Evolutionary conservation across 1,140 invertebrate species (phyloP), one percentile per base, ranked within the genome.

Genomic region (Drosophila saltans): DNA sequence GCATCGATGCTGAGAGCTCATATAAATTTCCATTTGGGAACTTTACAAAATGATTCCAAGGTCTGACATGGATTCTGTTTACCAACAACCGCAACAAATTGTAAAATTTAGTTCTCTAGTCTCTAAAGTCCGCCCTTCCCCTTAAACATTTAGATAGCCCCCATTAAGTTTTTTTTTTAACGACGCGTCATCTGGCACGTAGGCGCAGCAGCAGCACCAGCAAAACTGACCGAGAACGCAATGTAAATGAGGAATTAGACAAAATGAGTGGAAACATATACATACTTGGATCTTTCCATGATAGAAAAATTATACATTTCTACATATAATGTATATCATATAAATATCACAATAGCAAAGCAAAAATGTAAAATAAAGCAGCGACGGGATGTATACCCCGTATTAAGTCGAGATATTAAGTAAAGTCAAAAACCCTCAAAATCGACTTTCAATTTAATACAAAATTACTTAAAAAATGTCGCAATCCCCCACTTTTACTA

Each of bases 161-260:
- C 39, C 67, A 48, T 66, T 75, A 41, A 45, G 39, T 48, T 45
- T 40, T 30, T 45, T 57, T 43, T 65, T 78, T 59, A 65, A 45
- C 43, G 43, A 86, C 82, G 83, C 83, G 83, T 83, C 59, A 10
- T 48, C 48, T 57, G 76, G 67, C 83, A 86, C 83, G 83, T 86
- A 86, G 83, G 62, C 83, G 60, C 62, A 65, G 16, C 16, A 16
- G 16, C 16, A 16, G 30, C 40, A 40, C 7, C 33, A 48, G 41
- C 3, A 58, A 61, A 45, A 52, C 41, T 48, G 45, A 57, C 64
- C 52, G 69, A 75, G 43, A 62, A 63, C 67, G 56, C 78, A 72
- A 72, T 61, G 61, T 57, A 52, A 41, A 33, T 45, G 39, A 68
- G 64, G 70, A 68, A 57, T 69, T 74, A 52, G 45, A 11, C 21